Conservation (phyloP, 2,888 invertebrate species). For the Nemoura dubitans region DNA sequence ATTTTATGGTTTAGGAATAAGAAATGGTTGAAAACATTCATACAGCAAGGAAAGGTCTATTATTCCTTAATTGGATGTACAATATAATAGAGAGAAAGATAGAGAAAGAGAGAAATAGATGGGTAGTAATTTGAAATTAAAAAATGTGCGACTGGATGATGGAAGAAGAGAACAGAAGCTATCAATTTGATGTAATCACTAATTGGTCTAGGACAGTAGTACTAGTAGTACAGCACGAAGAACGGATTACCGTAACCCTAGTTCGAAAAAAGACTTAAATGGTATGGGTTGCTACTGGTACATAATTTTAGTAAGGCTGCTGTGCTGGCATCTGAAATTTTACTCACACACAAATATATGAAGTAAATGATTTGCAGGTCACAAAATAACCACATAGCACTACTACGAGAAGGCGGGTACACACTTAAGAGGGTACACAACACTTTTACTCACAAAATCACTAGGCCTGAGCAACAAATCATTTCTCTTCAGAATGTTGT, state of each 20-base stretch:
- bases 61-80: not conserved
- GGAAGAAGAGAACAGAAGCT: not conserved
- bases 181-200: not conserved
- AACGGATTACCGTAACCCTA: not conserved
- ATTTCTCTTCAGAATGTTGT: not conserved
- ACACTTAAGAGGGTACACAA: not conserved
- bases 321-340: constrained; percentile 15
- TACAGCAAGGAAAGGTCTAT: not conserved
- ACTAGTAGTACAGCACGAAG: not conserved
- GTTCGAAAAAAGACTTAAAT: not conserved
- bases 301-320: not conserved
- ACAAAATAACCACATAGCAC: not conserved
- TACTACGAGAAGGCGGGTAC: not conserved
- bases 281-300: not conserved
- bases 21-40: not conserved
- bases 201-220: not conserved
- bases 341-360: not conserved
- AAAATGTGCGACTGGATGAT: not conserved
- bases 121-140: not conserved
- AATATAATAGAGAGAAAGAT: constrained; percentile 2
- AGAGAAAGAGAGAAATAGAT: not conserved
- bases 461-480: not conserved
- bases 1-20: not conserved
- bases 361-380: not conserved
- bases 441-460: not conserved